These are phyloP conservation scores for Paracentrotus lividus DNA, from an alignment of 53 echinoderm and acorn worm genomes.

Conservation along the genomic window DNA sequence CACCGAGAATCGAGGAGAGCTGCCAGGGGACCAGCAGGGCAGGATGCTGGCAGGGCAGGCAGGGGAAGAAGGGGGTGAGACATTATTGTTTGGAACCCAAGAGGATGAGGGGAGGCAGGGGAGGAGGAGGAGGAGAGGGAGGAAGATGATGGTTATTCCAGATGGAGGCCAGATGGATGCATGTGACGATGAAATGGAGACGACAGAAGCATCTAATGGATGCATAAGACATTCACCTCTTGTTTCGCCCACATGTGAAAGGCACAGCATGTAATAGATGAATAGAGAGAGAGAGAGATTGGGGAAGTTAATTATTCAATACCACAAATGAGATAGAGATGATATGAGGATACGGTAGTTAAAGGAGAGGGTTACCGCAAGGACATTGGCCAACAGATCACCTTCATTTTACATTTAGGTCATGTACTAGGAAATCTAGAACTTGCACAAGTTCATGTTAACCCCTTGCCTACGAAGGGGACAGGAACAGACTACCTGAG, in stretches of 20 bases:
- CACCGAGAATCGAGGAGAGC: not conserved
- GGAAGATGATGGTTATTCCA: not conserved
- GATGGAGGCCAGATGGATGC: not conserved
- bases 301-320: too few relatives aligned
- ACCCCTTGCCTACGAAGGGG: too few relatives aligned
- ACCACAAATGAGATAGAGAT: not conserved
- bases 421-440: not conserved
- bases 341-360: not conserved
- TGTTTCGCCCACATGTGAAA: not conserved
- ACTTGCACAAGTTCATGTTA: not conserved
- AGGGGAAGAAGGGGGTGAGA: constrained; percentile 32
- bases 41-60: not conserved
- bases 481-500: too few relatives aligned
- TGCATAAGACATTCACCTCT: not conserved
- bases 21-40: not conserved
- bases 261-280: not conserved
- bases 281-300: not conserved
- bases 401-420: not conserved
- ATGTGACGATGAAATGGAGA: constrained; percentile 37
- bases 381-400: not conserved
- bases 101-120: not conserved
- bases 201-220: not conserved
- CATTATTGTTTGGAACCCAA: constrained; percentile 6
- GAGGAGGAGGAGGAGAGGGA: too few relatives aligned
- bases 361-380: not conserved